Conservation (phyloP, 2,797 vertebrate species). For the Hemibagrus guttatus region DNA sequence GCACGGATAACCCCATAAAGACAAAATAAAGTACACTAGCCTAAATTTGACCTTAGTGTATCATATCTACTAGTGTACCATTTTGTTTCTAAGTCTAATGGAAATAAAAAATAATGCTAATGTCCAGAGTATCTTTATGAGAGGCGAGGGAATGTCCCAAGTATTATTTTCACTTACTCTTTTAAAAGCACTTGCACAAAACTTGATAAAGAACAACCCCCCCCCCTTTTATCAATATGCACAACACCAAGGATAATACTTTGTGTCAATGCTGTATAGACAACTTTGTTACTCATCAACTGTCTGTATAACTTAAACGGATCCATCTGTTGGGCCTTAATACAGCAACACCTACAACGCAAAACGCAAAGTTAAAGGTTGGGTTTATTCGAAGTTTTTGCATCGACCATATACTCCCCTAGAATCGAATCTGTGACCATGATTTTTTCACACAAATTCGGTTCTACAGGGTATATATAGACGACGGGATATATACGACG, state of each 20-base stretch:
- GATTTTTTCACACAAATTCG: conserved; percentile 99
- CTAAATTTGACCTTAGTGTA: neutral
- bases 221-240: neutral
- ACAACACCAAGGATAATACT: neutral
- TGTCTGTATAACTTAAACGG: neutral
- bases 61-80: neutral
- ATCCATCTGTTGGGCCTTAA: neutral
- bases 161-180: neutral
- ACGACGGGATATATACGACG: conserved; percentile 99
- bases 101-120: neutral
- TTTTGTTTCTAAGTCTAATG: neutral
- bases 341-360: neutral
- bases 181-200: neutral
- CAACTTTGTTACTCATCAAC: neutral
- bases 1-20: neutral
- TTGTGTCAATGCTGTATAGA: neutral
- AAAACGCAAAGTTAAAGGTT: conserved; percentile 17
- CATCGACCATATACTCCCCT: conserved; percentile 99
- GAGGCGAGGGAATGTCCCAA: neutral
- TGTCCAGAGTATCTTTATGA: neutral
- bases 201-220: neutral
- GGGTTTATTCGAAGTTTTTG: conserved; percentile 88
- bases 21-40: neutral
- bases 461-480: conserved; percentile 99
- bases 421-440: conserved; percentile 99